Percentiles rank a stretch among this genome's conserved stretches.
These are phyloP conservation scores for Metellina segmentata DNA, from an alignment of 2,888 invertebrate species.

Conservation along the genomic window DNA sequence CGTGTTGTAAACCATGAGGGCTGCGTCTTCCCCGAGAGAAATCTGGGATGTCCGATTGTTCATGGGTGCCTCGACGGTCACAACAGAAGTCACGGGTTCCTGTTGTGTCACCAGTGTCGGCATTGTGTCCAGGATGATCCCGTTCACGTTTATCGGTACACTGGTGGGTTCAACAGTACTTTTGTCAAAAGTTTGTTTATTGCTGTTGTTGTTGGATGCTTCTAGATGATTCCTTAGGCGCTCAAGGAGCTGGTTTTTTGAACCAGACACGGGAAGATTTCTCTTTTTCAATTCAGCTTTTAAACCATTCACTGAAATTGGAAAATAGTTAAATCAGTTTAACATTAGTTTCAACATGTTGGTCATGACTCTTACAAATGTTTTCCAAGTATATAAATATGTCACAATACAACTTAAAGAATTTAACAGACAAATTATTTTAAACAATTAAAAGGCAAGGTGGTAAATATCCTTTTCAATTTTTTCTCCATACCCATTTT, in stretches of 20 bases:
- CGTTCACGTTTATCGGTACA: constrained; percentile 64
- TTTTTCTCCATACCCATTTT: too few relatives aligned
- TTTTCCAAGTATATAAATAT: too few relatives aligned
- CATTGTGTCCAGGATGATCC: constrained; percentile 68
- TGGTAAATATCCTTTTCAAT: too few relatives aligned
- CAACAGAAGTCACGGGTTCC: constrained; percentile 47
- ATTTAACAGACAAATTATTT: neutral
- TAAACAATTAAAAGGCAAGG: neutral
- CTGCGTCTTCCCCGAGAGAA: constrained; percentile 27
- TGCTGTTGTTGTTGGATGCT: constrained; percentile 26
- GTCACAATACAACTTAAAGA: neutral
- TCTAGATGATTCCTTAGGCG: constrained; percentile 87
- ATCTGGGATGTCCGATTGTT: constrained; percentile 29
- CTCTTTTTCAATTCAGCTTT: constrained; percentile 96
- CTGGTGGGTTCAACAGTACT: constrained; percentile 46
- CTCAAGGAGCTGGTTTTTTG: constrained; percentile 96
- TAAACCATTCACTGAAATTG: constrained; percentile 88
- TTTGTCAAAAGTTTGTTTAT: constrained; percentile 33
- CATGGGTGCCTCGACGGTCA: constrained; percentile 45
- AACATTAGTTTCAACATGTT: too few relatives aligned
- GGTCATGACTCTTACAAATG: too few relatives aligned
- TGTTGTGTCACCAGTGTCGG: constrained; percentile 46
- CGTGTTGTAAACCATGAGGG: constrained; percentile 68
- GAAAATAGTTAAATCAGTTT: too few relatives aligned
- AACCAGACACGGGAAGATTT: constrained; percentile 96